phyloP scores from a whole-genome alignment of 2,113 vertebrate genomes.

The Macaca mulatta region DNA sequence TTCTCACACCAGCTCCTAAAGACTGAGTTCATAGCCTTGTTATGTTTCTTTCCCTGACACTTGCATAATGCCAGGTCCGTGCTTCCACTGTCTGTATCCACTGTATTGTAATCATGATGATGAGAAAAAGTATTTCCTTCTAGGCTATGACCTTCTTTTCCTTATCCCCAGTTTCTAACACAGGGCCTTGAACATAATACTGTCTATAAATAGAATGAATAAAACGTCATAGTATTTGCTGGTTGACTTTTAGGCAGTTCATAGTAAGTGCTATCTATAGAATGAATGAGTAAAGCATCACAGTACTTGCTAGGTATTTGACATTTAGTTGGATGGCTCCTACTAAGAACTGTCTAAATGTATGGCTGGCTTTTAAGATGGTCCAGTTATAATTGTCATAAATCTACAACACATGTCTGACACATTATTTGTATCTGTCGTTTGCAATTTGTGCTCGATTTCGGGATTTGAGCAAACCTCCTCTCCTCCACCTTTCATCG shows the following conservation, averaged over 20 bases:
- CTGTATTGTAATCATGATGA: neutral
- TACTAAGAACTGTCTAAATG: neutral
- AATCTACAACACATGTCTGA: neutral
- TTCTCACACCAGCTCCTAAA: neutral
- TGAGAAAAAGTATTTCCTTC: neutral
- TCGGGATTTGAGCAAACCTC: neutral
- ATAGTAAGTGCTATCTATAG: neutral
- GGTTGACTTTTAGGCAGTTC: neutral
- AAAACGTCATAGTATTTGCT: neutral
- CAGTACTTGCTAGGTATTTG: neutral
- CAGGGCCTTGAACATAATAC: neutral
- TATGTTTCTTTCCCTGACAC: neutral
- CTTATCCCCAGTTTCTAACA: neutral
- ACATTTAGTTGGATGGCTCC: neutral
- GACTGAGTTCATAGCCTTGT: neutral
- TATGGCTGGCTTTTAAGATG: neutral
- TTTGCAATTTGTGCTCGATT: neutral
- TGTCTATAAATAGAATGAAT: neutral
- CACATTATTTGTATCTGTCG: neutral
- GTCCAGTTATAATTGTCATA: neutral
- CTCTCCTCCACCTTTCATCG: neutral
- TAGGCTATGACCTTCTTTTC: neutral
- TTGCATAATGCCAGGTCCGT: neutral
- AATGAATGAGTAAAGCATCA: neutral
- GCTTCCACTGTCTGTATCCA: neutral